These are phyloP conservation scores for Pantala flavescens DNA, from an alignment of 1,140 invertebrate genomes.

Conservation along the genomic window DNA sequence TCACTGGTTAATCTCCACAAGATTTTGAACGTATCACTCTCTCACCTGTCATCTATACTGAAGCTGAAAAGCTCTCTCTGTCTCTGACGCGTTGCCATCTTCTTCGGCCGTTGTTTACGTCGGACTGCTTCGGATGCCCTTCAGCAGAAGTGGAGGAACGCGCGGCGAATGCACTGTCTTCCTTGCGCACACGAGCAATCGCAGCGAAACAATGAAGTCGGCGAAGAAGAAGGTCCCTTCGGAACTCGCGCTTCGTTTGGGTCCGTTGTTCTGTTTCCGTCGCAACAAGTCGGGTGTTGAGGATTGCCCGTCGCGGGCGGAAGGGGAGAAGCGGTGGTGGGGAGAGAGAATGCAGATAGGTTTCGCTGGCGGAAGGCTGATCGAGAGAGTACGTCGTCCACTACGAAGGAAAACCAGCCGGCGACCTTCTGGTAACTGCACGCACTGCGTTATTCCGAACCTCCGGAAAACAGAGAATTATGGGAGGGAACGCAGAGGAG, in stretches of 20 bases:
- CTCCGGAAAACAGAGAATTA: background rate
- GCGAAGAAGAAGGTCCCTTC: background rate
- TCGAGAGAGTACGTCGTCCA: background rate
- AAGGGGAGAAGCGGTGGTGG: background rate
- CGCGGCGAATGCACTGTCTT: background rate
- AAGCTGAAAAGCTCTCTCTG: background rate
- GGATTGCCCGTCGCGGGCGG: background rate
- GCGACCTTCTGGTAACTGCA: background rate
- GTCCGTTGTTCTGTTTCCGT: background rate
- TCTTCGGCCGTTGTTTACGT: background rate
- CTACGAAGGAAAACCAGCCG: background rate
- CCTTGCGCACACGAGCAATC: background rate
- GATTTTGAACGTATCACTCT: background rate
- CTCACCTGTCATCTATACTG: background rate
- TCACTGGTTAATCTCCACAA: too few species aligned
- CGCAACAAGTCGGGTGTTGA: background rate
- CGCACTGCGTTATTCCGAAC: background rate
- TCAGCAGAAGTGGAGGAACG: background rate
- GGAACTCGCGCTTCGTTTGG: background rate
- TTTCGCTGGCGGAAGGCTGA: too few species aligned
- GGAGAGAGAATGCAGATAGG: background rate
- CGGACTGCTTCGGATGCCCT: background rate
- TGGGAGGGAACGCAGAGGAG: background rate
- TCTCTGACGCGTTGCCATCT: background rate
- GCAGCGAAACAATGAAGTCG: background rate